A percentile compares a stretch with the other conserved stretches of the same genome.
phyloP scores from a whole-genome alignment of 2,797 vertebrate genomes.

The Sebastes baramenuke region DNA sequence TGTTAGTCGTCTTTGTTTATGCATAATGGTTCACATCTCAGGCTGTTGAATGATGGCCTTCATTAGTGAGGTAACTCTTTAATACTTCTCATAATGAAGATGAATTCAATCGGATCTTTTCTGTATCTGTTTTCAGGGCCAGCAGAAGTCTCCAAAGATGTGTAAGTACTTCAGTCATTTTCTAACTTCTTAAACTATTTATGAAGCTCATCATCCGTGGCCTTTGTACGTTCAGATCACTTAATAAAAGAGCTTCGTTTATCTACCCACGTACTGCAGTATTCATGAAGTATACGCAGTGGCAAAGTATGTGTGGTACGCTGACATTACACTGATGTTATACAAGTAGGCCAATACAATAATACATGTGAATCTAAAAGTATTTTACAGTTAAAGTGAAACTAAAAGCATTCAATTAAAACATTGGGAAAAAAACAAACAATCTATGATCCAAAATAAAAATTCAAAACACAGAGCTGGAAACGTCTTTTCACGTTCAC shows the following conservation, averaged over 20 bases:
- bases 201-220: not conserved
- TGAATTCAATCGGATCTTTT: conserved; percentile 14
- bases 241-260: not conserved
- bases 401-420: not conserved
- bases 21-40: not conserved
- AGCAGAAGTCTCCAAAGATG: conserved; percentile 89
- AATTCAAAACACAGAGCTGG: not conserved
- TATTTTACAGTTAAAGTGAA: not conserved
- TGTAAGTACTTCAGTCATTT: conserved; percentile 84
- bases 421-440: not conserved
- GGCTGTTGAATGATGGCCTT: not conserved
- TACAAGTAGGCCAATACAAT: not conserved
- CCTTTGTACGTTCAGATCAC: not conserved
- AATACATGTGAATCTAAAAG: not conserved
- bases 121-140: conserved; percentile 79
- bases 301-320: not conserved
- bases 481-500: not conserved
- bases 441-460: not conserved
- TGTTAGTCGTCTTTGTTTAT: not conserved
- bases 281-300: not conserved
- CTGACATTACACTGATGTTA: not conserved
- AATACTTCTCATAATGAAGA: not conserved
- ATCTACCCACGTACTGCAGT: not conserved
- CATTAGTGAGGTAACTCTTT: not conserved
- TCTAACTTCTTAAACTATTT: not conserved